These are phyloP conservation scores for Neoniphon sammara DNA, from an alignment of 2,797 vertebrate genomes.

Conservation along the genomic window DNA sequence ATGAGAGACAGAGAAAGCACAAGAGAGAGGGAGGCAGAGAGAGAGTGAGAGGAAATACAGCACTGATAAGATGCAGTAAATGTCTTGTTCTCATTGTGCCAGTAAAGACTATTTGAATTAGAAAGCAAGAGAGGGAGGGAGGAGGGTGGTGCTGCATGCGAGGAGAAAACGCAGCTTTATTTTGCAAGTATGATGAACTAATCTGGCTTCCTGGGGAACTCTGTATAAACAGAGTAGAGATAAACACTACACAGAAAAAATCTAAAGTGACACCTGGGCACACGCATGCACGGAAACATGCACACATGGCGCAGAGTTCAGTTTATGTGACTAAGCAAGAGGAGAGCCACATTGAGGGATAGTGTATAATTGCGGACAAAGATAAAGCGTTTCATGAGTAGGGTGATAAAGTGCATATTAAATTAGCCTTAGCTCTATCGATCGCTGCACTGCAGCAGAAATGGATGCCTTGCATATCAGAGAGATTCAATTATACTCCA, in stretches of 20 bases:
- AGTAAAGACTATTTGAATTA: constrained; percentile 63
- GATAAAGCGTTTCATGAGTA: constrained; percentile 75
- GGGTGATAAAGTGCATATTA: constrained; percentile 82
- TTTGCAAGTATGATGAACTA: constrained; percentile 2
- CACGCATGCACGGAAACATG: neutral
- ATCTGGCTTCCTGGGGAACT: constrained; percentile 22
- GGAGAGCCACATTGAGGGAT: constrained; percentile 12
- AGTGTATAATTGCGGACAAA: constrained; percentile 59
- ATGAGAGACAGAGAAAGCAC: constrained; percentile 12
- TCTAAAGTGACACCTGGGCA: neutral
- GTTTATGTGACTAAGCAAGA: constrained; percentile 31
- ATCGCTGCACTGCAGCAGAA: constrained; percentile 77
- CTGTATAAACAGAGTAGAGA: neutral
- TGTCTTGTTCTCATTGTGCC: constrained; percentile 49
- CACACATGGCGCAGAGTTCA: neutral
- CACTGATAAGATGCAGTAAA: constrained; percentile 56
- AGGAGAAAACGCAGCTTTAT: constrained; percentile 1
- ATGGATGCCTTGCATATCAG: constrained; percentile 74
- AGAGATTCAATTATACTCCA: constrained; percentile 81
- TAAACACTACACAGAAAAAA: neutral
- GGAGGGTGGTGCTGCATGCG: neutral
- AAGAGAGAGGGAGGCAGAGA: neutral
- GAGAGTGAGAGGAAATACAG: constrained; percentile 34
- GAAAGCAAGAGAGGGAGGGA: constrained; percentile 29
- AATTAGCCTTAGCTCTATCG: constrained; percentile 79